Percentiles rank a stretch among this genome's conserved stretches.
These are phyloP conservation scores for Aporophyla nigra DNA, from an alignment of 2,888 invertebrate genomes.

Conservation along the genomic window DNA sequence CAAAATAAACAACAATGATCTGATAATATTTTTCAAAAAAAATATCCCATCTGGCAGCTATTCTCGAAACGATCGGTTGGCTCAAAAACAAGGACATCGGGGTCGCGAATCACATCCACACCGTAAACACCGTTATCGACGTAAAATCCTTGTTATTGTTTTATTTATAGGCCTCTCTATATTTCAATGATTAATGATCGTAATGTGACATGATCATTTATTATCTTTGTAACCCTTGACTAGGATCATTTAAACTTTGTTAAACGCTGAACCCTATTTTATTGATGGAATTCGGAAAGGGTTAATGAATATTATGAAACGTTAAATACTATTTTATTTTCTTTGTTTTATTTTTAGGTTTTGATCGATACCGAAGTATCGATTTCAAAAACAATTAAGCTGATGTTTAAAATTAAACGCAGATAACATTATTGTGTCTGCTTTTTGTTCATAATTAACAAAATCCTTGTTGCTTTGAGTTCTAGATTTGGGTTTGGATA, in stretches of 20 bases:
- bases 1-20: neutral
- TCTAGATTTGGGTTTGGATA: neutral
- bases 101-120: slow-evolving; percentile 22
- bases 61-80: slow-evolving; percentile 28
- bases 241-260: slow-evolving; percentile 36
- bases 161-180: slow-evolving; percentile 46
- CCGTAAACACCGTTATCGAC: slow-evolving; percentile 34
- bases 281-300: slow-evolving; percentile 21
- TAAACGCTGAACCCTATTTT: slow-evolving; percentile 32
- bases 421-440: slow-evolving; percentile 8
- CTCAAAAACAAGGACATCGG: slow-evolving; percentile 44
- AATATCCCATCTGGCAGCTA: neutral
- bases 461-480: too few species aligned
- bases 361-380: slow-evolving; percentile 1
- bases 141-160: slow-evolving; percentile 42
- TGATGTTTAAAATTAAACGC: slow-evolving; percentile 12
- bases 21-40: neutral
- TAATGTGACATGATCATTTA: slow-evolving; percentile 28
- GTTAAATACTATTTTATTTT: slow-evolving; percentile 2
- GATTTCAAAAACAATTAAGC: slow-evolving; percentile 6
- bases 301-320: slow-evolving; percentile 33
- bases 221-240: slow-evolving; percentile 51
- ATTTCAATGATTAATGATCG: slow-evolving; percentile 34
- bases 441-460: slow-evolving; percentile 1
- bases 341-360: slow-evolving; percentile 39